Evolutionary conservation across 1,140 invertebrate genomes (phyloP).

Genomic region (Dryas iulia): DNA sequence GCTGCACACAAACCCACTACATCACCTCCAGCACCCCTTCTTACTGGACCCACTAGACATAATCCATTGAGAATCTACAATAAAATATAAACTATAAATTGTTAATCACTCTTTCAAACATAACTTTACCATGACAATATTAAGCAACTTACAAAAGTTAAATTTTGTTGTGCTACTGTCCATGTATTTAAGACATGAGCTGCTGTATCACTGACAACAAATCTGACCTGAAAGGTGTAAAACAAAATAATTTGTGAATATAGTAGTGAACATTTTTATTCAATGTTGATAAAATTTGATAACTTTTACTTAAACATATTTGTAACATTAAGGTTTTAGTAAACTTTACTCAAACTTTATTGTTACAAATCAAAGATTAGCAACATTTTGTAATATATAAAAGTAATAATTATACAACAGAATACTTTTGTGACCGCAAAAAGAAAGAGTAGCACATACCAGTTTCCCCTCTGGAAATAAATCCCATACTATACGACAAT

Average conservation of each 20-base stretch:
- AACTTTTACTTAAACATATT: no score
- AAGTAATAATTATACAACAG: not conserved
- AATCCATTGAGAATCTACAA: slow-evolving; percentile 61
- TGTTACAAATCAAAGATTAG: no score
- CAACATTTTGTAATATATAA: no score
- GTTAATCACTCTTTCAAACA: not conserved
- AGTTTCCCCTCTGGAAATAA: slow-evolving; percentile 94
- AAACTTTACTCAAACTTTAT: no score
- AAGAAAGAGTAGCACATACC: slow-evolving; percentile 76
- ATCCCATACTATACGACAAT: slow-evolving; percentile 97
- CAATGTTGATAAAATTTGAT: no score
- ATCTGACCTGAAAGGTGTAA: slow-evolving; percentile 84
- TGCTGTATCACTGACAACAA: slow-evolving; percentile 90
- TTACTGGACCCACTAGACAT: slow-evolving; percentile 61
- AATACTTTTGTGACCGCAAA: not conserved
- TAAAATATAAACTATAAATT: not conserved
- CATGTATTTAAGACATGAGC: slow-evolving; percentile 91
- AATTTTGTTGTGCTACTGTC: slow-evolving; percentile 89
- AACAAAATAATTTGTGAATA: no score
- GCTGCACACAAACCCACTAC: slow-evolving; percentile 93
- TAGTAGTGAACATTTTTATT: no score
- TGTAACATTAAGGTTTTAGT: no score
- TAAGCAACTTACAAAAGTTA: slow-evolving; percentile 85
- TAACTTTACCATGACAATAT: not conserved
- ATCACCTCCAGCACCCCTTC: slow-evolving; percentile 80